These are phyloP conservation scores for Orthosia incerta DNA, from an alignment of 2,888 invertebrate species.

Conservation along the genomic window DNA sequence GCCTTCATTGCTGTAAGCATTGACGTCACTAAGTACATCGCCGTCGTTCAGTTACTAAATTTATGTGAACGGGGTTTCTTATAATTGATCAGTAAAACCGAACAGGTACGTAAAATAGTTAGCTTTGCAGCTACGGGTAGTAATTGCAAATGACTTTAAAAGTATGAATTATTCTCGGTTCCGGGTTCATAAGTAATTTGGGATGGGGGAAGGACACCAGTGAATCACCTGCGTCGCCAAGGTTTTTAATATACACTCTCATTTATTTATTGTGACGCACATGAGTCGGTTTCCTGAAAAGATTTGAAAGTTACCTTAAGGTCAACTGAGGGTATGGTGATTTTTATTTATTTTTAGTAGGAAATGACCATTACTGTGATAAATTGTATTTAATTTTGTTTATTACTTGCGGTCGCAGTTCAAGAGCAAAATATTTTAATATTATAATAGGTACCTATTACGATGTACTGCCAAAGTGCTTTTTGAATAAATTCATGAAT, in stretches of 20 bases:
- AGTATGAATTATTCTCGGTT: constrained; percentile 36
- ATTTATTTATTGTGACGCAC: constrained; percentile 32
- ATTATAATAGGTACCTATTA: constrained; percentile 3
- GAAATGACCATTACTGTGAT: constrained; percentile 31
- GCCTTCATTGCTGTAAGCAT: constrained; percentile 27
- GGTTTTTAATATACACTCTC: constrained; percentile 36
- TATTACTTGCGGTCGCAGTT: constrained; percentile 32
- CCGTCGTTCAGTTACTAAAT: constrained; percentile 9
- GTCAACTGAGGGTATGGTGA: constrained; percentile 29
- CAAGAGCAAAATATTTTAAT: constrained; percentile 32
- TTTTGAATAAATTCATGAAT: constrained; percentile 29
- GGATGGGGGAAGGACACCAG: constrained; percentile 44
- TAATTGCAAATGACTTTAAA: constrained; percentile 26
- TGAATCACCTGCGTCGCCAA: constrained; percentile 41
- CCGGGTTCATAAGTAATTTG: constrained; percentile 55
- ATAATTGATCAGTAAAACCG: constrained; percentile 11
- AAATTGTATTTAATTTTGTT: constrained; percentile 32
- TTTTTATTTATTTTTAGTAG: constrained; percentile 38
- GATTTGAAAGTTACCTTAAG: constrained; percentile 41
- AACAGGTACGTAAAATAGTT: constrained; percentile 9
- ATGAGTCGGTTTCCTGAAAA: constrained; percentile 49
- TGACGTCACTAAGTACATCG: constrained; percentile 38
- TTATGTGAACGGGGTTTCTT: constrained; percentile 11
- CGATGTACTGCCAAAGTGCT: background rate
- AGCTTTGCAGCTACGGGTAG: constrained; percentile 15